Conservation (phyloP, 2,888 invertebrate genomes). For the Cheilosia soror region DNA sequence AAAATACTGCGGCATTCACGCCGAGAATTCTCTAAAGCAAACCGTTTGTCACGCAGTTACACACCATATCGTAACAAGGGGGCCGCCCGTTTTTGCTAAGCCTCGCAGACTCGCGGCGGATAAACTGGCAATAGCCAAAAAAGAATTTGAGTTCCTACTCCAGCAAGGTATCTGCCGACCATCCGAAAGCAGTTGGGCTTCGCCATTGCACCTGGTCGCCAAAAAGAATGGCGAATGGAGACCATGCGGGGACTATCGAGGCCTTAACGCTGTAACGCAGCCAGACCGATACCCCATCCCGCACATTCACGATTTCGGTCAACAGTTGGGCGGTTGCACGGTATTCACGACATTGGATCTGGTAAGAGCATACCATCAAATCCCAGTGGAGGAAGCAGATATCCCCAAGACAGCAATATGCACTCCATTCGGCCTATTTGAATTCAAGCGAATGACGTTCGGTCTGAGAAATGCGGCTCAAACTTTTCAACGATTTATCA, state of each 20-base stretch:
- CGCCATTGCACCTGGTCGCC: slow-evolving; percentile 9
- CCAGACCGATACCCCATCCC: slow-evolving; percentile 61
- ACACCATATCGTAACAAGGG: slow-evolving; percentile 61
- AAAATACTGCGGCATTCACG: slow-evolving; percentile 1
- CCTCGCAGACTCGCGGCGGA: slow-evolving; percentile 48
- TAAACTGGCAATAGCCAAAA: slow-evolving; percentile 57
- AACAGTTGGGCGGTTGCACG: slow-evolving; percentile 35
- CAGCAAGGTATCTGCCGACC: slow-evolving; percentile 57
- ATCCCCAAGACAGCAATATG: slow-evolving; percentile 65
- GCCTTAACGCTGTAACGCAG: slow-evolving; percentile 9
- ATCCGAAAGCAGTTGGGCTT: slow-evolving; percentile 58
- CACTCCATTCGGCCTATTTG: slow-evolving; percentile 68
- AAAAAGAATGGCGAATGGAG: slow-evolving; percentile 12
- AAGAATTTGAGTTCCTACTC: slow-evolving; percentile 63
- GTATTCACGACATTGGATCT: slow-evolving; percentile 67
- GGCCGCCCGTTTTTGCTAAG: slow-evolving; percentile 51
- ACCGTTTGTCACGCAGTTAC: slow-evolving; percentile 5
- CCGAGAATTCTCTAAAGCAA: slow-evolving; percentile 9
- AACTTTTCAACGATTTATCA: slow-evolving; percentile 62
- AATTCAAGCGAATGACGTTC: slow-evolving; percentile 60
- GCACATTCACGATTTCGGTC: slow-evolving; percentile 57
- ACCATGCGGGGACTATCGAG: slow-evolving; percentile 12
- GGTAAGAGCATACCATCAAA: slow-evolving; percentile 65
- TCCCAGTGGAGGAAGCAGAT: slow-evolving; percentile 57
- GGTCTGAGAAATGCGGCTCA: slow-evolving; percentile 66